Conservation (phyloP, 2,888 invertebrate species). For the Patella caerulea region DNA sequence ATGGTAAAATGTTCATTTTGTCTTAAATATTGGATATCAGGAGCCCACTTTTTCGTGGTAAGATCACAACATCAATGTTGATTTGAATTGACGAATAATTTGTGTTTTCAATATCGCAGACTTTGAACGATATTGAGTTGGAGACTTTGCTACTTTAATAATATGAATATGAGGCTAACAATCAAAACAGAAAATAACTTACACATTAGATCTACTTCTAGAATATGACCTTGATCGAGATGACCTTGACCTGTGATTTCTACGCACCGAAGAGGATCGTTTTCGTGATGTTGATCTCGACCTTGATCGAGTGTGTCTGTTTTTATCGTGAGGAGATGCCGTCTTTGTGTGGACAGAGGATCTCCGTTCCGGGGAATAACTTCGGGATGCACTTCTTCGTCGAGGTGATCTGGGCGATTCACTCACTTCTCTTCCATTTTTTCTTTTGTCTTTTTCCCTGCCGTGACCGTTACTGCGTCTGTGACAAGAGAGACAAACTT, state of each 20-base stretch:
- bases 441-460: not conserved
- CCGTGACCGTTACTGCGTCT: not conserved
- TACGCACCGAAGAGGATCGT: slow-evolving; percentile 26
- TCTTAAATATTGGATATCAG: no score
- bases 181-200: not conserved
- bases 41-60: no score
- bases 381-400: slow-evolving; percentile 39
- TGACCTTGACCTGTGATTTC: slow-evolving; percentile 43
- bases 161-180: no score
- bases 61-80: no score
- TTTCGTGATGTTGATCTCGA: slow-evolving; percentile 26
- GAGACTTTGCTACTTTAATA: no score
- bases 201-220: slow-evolving; percentile 23
- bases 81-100: no score
- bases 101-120: no score
- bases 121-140: no score
- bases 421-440: slow-evolving; percentile 2
- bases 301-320: slow-evolving; percentile 18
- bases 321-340: not conserved
- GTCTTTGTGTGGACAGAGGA: slow-evolving; percentile 24
- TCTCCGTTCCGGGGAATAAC: slow-evolving; percentile 41
- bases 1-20: no score
- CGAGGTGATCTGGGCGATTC: slow-evolving; percentile 25
- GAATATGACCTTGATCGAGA: slow-evolving; percentile 47
- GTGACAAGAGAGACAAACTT: not conserved